These are phyloP conservation scores for Yponomeuta evonymella DNA, from an alignment of 2,888 invertebrate genomes.

Conservation along the genomic window DNA sequence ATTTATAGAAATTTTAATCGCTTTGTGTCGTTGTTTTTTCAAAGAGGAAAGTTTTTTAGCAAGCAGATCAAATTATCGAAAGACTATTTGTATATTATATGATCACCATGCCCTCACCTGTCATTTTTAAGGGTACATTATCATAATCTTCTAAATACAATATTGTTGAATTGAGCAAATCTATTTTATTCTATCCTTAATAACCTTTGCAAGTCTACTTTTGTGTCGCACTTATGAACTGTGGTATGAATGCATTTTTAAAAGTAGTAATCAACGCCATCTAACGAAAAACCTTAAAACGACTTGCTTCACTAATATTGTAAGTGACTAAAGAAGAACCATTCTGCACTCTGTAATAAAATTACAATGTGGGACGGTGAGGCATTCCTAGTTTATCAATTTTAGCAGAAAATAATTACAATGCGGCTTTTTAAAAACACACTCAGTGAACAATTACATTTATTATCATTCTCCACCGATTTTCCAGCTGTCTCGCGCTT, in stretches of 20 bases:
- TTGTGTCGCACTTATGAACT: no score
- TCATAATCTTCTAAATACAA: no score
- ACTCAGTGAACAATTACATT: neutral
- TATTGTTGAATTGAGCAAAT: no score
- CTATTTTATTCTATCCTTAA: no score
- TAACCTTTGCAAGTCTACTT: no score
- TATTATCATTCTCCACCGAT: neutral
- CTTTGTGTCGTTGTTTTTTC: constrained; percentile 56
- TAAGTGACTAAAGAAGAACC: constrained; percentile 8
- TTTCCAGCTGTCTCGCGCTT: neutral
- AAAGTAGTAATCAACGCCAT: constrained; percentile 47
- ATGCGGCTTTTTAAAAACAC: neutral
- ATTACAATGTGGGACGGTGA: neutral
- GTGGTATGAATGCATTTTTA: neutral
- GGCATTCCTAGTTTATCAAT: constrained; percentile 18
- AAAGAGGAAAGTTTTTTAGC: constrained; percentile 41
- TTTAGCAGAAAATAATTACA: neutral
- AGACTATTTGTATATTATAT: no score
- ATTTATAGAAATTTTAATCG: constrained; percentile 72
- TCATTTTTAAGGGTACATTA: no score
- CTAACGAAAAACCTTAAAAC: constrained; percentile 52
- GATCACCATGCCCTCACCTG: no score
- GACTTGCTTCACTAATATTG: constrained; percentile 32
- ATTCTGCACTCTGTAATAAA: neutral
- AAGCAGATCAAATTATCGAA: constrained; percentile 24